Evolutionary conservation across 1,140 invertebrate genomes (phyloP).

Genomic region (Teleogryllus occipitalis): DNA sequence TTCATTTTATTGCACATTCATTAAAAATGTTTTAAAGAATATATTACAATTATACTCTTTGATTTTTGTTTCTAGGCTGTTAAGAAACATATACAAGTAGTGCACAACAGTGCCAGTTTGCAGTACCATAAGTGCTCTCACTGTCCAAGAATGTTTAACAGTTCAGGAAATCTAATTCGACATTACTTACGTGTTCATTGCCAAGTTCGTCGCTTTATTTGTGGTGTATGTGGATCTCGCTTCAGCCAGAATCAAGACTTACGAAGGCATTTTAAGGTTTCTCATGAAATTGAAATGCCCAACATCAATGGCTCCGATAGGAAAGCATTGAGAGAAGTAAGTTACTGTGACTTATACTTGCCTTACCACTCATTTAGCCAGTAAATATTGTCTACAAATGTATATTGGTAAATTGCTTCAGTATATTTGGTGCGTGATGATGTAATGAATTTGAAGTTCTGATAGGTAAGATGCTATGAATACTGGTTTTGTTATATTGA

Average conservation of each 20-base stretch:
- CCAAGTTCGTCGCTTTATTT: conserved; percentile 21
- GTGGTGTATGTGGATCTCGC: conserved; percentile 22
- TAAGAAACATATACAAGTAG: conserved; percentile 18
- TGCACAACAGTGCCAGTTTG: conserved; percentile 12
- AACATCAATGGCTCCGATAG: conserved; percentile 19
- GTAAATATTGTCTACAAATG: too few relatives aligned
- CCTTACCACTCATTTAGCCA: neutral
- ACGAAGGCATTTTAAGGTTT: conserved; percentile 19
- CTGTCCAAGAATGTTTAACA: conserved; percentile 17
- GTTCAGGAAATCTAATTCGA: conserved; percentile 20
- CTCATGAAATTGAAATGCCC: conserved; percentile 18
- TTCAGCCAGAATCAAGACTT: conserved; percentile 24
- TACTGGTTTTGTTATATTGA: too few relatives aligned
- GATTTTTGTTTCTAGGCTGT: conserved; percentile 14
- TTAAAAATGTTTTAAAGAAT: neutral
- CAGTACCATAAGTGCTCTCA: conserved; percentile 8
- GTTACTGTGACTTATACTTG: neutral
- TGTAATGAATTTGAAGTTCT: too few relatives aligned
- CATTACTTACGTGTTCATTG: conserved; percentile 20
- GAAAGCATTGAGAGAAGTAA: conserved; percentile 19
- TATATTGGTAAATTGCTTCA: too few relatives aligned
- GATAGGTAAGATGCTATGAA: too few relatives aligned
- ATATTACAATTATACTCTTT: neutral
- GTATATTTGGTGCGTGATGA: too few relatives aligned
- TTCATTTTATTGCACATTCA: too few relatives aligned